Base-by-base conservation (phyloP, 2,797 vertebrate genomes). In the Acipenser ruthenus region DNA sequence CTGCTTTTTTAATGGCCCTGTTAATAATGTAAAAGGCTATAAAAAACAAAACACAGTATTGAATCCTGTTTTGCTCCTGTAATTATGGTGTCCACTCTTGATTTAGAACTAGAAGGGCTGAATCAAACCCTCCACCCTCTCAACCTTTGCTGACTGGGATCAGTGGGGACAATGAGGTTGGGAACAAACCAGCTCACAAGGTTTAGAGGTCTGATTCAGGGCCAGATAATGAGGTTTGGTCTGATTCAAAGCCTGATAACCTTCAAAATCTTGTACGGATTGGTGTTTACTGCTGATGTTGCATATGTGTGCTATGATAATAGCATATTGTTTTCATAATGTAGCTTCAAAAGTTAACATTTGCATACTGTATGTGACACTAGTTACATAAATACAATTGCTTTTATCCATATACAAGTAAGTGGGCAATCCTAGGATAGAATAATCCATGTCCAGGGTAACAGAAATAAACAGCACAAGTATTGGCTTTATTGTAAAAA, bases 1-100 rank as follows among this genome's bases (percentile, higher is more conserved):
- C 55, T 58, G 55, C 55, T 58, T 58, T 58, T 58, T 58, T 58
- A 58, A 15, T 58, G 55, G 55, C 6, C 55, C 55, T n/a, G 55
- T 58, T 58, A 58, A 58, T 58, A 58, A 58, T 58, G 55, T 58
- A 58, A 58, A 58, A 58, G 55, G 55, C 55, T 13, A 58, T 58
- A 58, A 58, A 58, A 53, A 58, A 9, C 12, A n/a, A 13, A 58
- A 6, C 12, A 58, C 11, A 58, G 10, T n/a, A 58, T 7, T 58
- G 9, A 58, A 58, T 58, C 55, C 51, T 12, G 8, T 6, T 53
- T 58, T n/a, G 55, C 55, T 58, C 55, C 12, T 58, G 55, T 10
- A 58, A 58, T 13, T 10, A 10, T 2, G 12, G 6, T n/a, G 55
- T n/a, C 12, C 55, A 58, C 23, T 3, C 23, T 37, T 37, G 23